Evolutionary conservation across 2,888 invertebrate genomes (phyloP).

Genomic region (Eupithecia dodoneata): DNA sequence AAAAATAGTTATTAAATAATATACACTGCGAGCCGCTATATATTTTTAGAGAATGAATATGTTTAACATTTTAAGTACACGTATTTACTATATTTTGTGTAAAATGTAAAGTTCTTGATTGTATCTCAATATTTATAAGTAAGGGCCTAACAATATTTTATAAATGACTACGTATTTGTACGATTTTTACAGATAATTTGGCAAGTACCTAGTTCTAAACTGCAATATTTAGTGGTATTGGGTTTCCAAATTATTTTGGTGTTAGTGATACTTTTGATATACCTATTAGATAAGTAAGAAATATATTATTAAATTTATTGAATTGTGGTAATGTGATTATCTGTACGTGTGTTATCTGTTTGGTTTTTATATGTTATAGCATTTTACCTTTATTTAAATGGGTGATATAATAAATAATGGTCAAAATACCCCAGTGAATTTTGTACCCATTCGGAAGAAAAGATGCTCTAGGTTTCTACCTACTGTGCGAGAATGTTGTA

Average conservation of each 20-base stretch:
- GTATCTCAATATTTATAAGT: not conserved
- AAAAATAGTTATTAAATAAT: not conserved
- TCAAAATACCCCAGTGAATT: not conserved
- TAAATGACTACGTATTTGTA: not conserved
- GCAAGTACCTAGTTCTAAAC: not conserved
- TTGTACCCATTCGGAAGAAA: not conserved
- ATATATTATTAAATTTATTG: not conserved
- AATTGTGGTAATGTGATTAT: not conserved
- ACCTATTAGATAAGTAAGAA: not conserved
- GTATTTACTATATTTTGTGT: not conserved
- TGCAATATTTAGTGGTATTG: not conserved
- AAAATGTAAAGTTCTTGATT: not conserved
- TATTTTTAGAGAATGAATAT: not conserved
- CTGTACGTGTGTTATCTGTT: not conserved
- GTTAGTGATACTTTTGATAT: not conserved
- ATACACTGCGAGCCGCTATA: not conserved
- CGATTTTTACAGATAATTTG: not conserved
- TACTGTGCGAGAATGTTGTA: not conserved
- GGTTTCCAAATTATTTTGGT: not conserved
- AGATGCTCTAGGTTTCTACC: too few species aligned
- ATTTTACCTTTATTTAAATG: not conserved
- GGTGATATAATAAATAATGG: not conserved
- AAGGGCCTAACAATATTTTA: not conserved
- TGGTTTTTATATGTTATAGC: not conserved
- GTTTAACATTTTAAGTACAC: not conserved